These are phyloP conservation scores for Melanargia galathea DNA, from an alignment of 2,888 invertebrate species.

Conservation along the genomic window DNA sequence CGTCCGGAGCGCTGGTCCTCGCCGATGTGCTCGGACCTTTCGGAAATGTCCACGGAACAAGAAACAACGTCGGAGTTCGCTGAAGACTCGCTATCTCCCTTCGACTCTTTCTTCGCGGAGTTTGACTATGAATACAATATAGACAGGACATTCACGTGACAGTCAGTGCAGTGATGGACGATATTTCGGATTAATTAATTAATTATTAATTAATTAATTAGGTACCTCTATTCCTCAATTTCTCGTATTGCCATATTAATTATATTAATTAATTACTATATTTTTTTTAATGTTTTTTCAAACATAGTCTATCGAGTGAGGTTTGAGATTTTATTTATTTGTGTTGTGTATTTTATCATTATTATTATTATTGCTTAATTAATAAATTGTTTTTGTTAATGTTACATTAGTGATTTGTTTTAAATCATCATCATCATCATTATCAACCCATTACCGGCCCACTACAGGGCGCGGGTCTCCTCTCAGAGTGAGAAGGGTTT, in stretches of 20 bases:
- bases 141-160: conserved; percentile 77
- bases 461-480: too few relatives aligned
- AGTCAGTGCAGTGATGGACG: conserved; percentile 55
- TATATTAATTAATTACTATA: conserved; percentile 72
- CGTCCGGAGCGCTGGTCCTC: conserved; percentile 72
- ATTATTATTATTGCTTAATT: conserved; percentile 49
- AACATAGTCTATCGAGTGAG: conserved; percentile 59
- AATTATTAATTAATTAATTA: too few relatives aligned
- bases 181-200: conserved; percentile 48
- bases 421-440: too few relatives aligned
- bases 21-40: conserved; percentile 79
- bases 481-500: too few relatives aligned
- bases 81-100: conserved; percentile 82
- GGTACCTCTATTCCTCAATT: conserved; percentile 63
- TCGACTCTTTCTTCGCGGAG: conserved; percentile 80
- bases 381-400: conserved; percentile 72
- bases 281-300: conserved; percentile 47
- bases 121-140: conserved; percentile 77
- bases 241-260: conserved; percentile 75
- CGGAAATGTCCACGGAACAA: conserved; percentile 76
- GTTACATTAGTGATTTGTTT: conserved; percentile 5
- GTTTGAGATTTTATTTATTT: conserved; percentile 66
- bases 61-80: conserved; percentile 77
- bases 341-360: conserved; percentile 42
- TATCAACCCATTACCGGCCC: too few relatives aligned